Evolutionary conservation across 2,113 vertebrate genomes (phyloP).

Genomic region (Lepus timidus): DNA sequence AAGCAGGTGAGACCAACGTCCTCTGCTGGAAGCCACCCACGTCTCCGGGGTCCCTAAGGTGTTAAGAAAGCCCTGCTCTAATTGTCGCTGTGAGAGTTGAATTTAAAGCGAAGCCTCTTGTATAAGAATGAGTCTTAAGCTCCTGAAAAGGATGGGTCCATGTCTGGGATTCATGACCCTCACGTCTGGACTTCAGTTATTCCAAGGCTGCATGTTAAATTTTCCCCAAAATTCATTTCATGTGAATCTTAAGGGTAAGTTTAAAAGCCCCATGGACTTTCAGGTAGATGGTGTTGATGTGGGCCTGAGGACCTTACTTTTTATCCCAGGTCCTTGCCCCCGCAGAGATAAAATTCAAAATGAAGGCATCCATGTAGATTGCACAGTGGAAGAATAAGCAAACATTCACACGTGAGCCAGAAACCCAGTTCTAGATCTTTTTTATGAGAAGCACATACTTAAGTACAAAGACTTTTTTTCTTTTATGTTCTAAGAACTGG

Average conservation of each 20-base stretch:
- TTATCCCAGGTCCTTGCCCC: too few species aligned
- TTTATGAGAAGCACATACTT: constrained; percentile 20
- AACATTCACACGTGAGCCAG: not conserved
- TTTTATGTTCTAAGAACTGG: not conserved
- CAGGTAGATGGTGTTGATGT: not conserved
- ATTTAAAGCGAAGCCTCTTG: constrained; percentile 23
- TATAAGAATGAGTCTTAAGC: not conserved
- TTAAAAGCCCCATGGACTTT: not conserved
- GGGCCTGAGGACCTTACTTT: too few species aligned
- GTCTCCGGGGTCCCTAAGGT: not conserved
- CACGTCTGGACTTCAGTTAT: not conserved
- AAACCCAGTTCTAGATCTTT: constrained; percentile 46
- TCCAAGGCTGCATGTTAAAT: not conserved
- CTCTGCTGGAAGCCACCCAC: not conserved
- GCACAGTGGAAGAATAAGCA: too few species aligned
- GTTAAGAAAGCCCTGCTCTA: not conserved
- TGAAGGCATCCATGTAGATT: too few species aligned
- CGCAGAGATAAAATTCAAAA: too few species aligned
- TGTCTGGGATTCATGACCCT: not conserved
- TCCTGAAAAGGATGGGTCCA: not conserved
- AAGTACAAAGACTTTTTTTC: not conserved
- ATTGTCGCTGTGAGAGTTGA: not conserved
- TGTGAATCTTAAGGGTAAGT: not conserved
- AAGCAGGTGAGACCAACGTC: not conserved
- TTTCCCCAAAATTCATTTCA: not conserved